These are phyloP conservation scores for Calidris pygmaea DNA, from an alignment of 2,113 vertebrate species.

Conservation along the genomic window DNA sequence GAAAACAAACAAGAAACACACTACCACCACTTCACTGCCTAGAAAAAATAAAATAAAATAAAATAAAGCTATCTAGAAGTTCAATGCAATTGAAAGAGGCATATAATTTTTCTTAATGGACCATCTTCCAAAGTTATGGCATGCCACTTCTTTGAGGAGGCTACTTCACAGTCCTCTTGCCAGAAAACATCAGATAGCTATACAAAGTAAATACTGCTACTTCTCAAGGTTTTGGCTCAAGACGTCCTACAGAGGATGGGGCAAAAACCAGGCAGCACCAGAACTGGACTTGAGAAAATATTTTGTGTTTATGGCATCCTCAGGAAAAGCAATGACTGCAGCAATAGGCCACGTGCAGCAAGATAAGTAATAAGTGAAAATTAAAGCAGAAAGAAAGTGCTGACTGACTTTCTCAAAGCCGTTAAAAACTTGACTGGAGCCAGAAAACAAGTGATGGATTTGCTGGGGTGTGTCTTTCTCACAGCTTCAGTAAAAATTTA, in stretches of 20 bases:
- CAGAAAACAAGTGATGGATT: conserved; percentile 8
- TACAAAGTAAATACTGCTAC: not conserved
- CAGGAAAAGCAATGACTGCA: not conserved
- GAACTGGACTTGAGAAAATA: not conserved
- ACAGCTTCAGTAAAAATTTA: not conserved
- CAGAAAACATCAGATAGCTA: not conserved
- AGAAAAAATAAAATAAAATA: not conserved
- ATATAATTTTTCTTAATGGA: not conserved
- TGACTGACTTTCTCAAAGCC: conserved; percentile 25
- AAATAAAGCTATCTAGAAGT: not conserved
- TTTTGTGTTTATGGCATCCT: not conserved
- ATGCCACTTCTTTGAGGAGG: not conserved
- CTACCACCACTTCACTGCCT: rapidly evolving
- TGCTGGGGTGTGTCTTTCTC: not conserved
- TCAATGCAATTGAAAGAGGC: not conserved
- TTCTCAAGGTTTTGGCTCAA: not conserved
- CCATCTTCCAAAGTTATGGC: not conserved
- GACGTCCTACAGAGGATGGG: not conserved
- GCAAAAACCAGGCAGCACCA: not conserved
- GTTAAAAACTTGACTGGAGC: not conserved
- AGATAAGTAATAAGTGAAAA: not conserved
- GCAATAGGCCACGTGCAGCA: conserved; percentile 21
- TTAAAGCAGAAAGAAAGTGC: conserved; percentile 7
- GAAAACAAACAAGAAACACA: not conserved
- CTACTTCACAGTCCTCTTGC: not conserved